These are phyloP conservation scores for Valencia hispanica DNA, from an alignment of 2,797 vertebrate species.

Conservation along the genomic window DNA sequence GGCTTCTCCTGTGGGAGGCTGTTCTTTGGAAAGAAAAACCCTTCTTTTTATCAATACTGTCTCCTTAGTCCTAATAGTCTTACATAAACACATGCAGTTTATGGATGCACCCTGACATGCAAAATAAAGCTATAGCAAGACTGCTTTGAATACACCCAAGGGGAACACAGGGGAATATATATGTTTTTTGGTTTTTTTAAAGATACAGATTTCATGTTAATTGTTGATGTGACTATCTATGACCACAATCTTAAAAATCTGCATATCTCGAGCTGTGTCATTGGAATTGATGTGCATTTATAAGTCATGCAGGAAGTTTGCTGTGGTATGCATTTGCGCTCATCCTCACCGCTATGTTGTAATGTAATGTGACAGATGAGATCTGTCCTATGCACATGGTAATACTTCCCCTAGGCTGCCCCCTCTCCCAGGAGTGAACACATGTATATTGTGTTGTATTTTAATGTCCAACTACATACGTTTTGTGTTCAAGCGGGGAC, in stretches of 20 bases:
- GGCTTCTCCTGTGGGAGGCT: slow-evolving; percentile 24
- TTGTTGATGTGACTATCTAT: neutral
- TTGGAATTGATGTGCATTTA: slow-evolving; percentile 7
- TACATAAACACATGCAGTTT: slow-evolving; percentile 30
- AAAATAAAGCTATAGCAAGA: slow-evolving; percentile 60
- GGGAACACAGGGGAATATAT: slow-evolving; percentile 10
- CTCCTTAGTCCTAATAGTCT: slow-evolving; percentile 40
- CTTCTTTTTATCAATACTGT: slow-evolving; percentile 60
- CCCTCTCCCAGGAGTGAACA: slow-evolving; percentile 20
- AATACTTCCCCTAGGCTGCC: slow-evolving; percentile 59
- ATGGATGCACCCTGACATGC: slow-evolving; percentile 27
- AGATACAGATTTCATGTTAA: neutral
- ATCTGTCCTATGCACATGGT: slow-evolving; percentile 55
- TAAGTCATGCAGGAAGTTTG: slow-evolving; percentile 27
- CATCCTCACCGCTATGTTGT: slow-evolving; percentile 35
- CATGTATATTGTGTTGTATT: neutral
- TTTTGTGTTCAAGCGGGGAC: neutral
- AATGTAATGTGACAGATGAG: slow-evolving; percentile 66
- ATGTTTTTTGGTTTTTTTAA: no score
- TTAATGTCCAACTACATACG: neutral
- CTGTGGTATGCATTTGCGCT: neutral
- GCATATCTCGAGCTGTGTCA: neutral
- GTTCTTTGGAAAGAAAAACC: slow-evolving; percentile 48
- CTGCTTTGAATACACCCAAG: slow-evolving; percentile 53
- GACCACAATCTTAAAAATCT: neutral